phyloP scores from a whole-genome alignment of 2,113 vertebrate species.

The Leptodactylus fuscus region DNA sequence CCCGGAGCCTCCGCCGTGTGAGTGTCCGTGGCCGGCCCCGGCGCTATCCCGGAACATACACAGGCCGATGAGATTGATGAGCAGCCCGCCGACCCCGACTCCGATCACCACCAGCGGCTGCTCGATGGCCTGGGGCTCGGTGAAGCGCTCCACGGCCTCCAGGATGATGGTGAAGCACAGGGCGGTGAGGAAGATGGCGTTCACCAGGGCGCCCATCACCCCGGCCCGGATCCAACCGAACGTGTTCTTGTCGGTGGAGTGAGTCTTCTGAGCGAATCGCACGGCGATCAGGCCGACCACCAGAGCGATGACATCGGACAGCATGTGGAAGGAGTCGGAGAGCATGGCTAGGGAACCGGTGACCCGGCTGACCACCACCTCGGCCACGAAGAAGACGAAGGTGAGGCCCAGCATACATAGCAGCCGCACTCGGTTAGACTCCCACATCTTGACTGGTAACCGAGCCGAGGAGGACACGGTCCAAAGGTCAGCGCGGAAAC shows the following conservation, averaged over 20 bases:
- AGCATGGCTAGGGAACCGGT: constrained; percentile 95
- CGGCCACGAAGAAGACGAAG: constrained; percentile 92
- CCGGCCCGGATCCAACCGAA: constrained; percentile 98
- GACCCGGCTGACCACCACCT: constrained; percentile 92
- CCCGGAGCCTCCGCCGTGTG: constrained; percentile 73
- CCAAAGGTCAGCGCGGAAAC: constrained; percentile 4
- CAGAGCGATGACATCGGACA: constrained; percentile 95
- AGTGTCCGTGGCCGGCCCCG: constrained; percentile 81
- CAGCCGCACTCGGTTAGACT: constrained; percentile 85
- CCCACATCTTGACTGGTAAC: constrained; percentile 72
- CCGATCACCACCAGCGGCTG: constrained; percentile 82
- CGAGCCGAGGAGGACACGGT: neutral
- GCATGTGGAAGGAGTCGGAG: constrained; percentile 98
- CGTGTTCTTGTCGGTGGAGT: constrained; percentile 93
- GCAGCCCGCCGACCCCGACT: constrained; percentile 87
- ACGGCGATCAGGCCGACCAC: constrained; percentile 93
- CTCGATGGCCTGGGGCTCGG: constrained; percentile 91
- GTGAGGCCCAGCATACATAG: constrained; percentile 93
- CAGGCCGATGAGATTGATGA: constrained; percentile 93
- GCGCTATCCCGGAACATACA: constrained; percentile 90
- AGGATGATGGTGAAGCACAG: constrained; percentile 97
- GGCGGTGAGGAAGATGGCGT: constrained; percentile 95
- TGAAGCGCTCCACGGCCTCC: constrained; percentile 94
- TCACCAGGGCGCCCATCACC: constrained; percentile 98
- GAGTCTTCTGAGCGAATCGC: constrained; percentile 93